Base-by-base conservation (phyloP, 2,113 vertebrate genomes). In the Melanotaenia duboulayi region DNA sequence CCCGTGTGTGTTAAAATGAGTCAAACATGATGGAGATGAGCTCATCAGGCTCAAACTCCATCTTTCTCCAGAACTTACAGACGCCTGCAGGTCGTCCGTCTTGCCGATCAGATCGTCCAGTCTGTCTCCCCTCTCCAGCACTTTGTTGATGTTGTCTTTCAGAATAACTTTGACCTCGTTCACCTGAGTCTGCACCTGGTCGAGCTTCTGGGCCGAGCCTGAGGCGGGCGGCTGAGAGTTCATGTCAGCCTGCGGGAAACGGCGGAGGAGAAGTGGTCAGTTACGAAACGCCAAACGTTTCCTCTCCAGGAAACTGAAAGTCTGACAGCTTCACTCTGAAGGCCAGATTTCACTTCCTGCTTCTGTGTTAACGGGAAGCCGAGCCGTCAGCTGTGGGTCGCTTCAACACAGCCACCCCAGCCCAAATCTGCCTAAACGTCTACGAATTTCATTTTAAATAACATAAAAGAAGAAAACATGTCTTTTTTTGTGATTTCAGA, bases 151-250 rank as follows among this genome's bases (percentile, higher is more conserved):
- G 92, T 96, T 97, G 89, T 95, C 93, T 57, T 86, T 91, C 74
- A 96, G 92, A 24, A 95, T 90, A 8, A 93, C 92, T 92, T 95
- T 96, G 4, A 96, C 94, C 74, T 96, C 95, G 66, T 93, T 93
- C 39, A 96, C 93, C 81, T 96, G 94, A 71, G 80, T 88, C 39
- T 92, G 94, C n/a, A 95, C 91, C 5, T 86, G 74, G 69, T 83
- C 87, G 0, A 95, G 9, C 55, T 92, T 93, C 2, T 55, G 28
- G 0, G 90, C 1, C 0, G 87, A 72, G 59, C 57, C 75, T 7
- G 74, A 0, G 19, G 87, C 63, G 48, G 84, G 39, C 1, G 81
- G 7, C 65, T 91, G 82, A 32, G 86, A 13, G 62, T 19, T 80
- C 10, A 40, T 1, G 52, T 94, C 83, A 22, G 90, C 93, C 94